A percentile compares a stretch with the other conserved stretches of the same genome.
phyloP scores from a whole-genome alignment of 1,140 invertebrate genomes.

The Triops cancriformis region DNA sequence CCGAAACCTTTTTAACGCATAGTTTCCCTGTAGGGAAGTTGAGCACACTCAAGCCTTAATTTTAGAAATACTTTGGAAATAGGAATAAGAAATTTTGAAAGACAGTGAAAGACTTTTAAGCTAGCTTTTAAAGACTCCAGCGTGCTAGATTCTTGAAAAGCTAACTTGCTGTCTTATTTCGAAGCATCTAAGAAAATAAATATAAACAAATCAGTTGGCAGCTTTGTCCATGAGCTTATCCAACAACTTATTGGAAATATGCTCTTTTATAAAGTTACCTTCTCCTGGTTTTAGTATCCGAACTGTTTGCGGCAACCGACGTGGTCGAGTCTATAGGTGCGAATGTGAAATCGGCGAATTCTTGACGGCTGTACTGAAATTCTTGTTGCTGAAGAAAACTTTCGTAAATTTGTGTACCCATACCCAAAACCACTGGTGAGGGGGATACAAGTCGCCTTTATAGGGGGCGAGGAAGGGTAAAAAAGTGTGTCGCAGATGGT shows the following conservation, averaged over 20 bases:
- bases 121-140: too few species aligned
- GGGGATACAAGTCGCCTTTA: neutral
- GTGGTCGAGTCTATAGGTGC: neutral
- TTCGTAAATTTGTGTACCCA: slow-evolving; percentile 6
- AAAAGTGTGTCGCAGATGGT: neutral
- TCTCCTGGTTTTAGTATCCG: neutral
- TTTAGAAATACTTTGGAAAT: too few species aligned
- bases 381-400: neutral
- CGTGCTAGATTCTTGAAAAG: too few species aligned
- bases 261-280: neutral
- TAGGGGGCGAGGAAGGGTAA: neutral
- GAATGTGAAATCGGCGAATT: neutral
- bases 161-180: too few species aligned
- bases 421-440: neutral
- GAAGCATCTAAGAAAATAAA: too few species aligned
- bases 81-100: too few species aligned
- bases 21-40: too few species aligned
- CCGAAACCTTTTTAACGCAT: too few species aligned
- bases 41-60: too few species aligned
- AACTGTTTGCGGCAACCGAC: neutral
- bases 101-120: too few species aligned
- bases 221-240: too few species aligned
- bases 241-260: neutral
- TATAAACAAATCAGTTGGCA: too few species aligned
- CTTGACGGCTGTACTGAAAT: neutral